Base-by-base conservation (phyloP, 2,113 vertebrate species). In the Dromaius novaehollandiae region DNA sequence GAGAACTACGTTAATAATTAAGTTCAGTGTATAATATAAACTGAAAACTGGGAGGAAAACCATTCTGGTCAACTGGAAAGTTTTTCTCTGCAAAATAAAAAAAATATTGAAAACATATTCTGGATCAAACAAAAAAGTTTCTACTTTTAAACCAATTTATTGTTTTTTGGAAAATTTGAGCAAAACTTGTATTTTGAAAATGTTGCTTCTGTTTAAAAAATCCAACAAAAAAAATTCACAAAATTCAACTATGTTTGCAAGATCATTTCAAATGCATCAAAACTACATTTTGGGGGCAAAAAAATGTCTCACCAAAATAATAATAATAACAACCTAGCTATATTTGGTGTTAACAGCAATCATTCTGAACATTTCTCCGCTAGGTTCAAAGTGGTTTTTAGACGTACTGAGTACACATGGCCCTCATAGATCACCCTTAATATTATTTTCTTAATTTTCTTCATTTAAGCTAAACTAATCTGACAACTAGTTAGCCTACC, bases 21-120 rank as follows among this genome's bases (percentile, higher is more conserved):
- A 83, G 40, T 83, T 94, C 75, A 78, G 50, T 88, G 83, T 83
- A 81, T 78, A 91, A 88, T 13, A 44, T 55, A 79, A 91, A 75
- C 40, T 46, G 50, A 81, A 53, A 90, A 74, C 24, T 73, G 76
- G 60, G 93, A 89, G 24, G 71, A 66, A 94, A 74, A 91, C 86
- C 13, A 55, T 77, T 93, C 68, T 58, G 48, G 36, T 82, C 87
- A 82, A 73, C 6, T 4, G 48, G 61, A 96, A 89, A 9, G 26
- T 13, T 88, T 90, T 92, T 77, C n/a, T 34, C 40, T 55, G 12
- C 17, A 86, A 93, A 85, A 73, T 25, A 73, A 70, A 38, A 63
- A 58, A 80, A 93, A 71, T n/a, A 38, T 7, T 14, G 1, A 86
- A 88, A 70, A 32, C 2, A 26, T 64, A 64, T 60, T 83, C 26